Base-by-base conservation (phyloP, 1,140 invertebrate genomes). In the Nymphalis io region DNA sequence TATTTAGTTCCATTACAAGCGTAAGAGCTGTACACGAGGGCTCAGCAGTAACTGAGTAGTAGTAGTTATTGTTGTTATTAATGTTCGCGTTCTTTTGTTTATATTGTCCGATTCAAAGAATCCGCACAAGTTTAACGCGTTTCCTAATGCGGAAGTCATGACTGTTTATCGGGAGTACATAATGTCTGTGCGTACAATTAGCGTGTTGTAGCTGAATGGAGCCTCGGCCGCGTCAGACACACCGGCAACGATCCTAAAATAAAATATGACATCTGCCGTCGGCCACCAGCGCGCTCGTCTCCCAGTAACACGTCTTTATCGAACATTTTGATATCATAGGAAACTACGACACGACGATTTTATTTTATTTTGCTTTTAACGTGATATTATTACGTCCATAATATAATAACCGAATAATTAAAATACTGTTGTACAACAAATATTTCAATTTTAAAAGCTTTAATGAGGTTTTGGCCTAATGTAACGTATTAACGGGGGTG, bases 221-320 rank as follows among this genome's bases (percentile, higher is more conserved):
- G 27, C 27, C 27, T 13, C 21, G 42, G 38, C n/a, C 18, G 65
- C 65, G 57, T 68, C 66, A 67, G 55, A 65, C 61, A 39, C 70
- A 12, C 58, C 44, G 68, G 65, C 73, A 63, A 65, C 72, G 48
- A 33, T 53, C 69, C 73, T 33, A 61, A 72, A 74, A 74, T 74
- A 72, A 72, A 62, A 68, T 61, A 74, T 74, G 69, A 74, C 68
- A 74, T 65, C 44, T 63, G 60, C 64, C 60, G 53, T 33, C 68
- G 61, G 15, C 44, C 58, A 20, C 44, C 58, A 15, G n/a, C 40
- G 57, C 57, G 16, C 16, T 20, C 46, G 13, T 2, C 46, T 16
- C 46, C 46, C 8, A 16, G 23, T 33, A 33, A 3, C 23, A 33
- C 27, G 27, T 16, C 53, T 57, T 15, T 27, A 57, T 57, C 53